Evolutionary conservation across 2,113 vertebrate species (phyloP).

Genomic region (Pavo muticus): DNA sequence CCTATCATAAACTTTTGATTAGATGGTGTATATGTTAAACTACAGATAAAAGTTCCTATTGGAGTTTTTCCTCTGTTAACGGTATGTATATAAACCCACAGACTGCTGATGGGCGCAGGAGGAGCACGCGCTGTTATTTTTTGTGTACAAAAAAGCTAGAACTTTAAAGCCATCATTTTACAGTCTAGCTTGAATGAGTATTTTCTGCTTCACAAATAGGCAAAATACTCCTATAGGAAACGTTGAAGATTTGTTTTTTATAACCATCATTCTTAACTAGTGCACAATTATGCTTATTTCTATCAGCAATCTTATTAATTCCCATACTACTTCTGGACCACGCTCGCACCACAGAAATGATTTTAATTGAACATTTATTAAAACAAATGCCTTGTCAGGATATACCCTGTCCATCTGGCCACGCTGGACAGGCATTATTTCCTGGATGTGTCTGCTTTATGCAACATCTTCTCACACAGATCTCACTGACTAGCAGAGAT

Average conservation of each 20-base stretch:
- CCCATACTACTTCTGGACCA: constrained; percentile 46
- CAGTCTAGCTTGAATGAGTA: background rate
- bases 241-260: rapidly evolving
- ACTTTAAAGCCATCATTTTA: background rate
- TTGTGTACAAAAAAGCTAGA: background rate
- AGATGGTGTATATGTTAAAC: background rate
- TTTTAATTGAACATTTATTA: constrained; percentile 64
- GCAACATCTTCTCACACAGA: constrained; percentile 22
- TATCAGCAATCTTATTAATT: constrained; percentile 44
- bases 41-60: background rate
- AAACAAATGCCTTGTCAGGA: constrained; percentile 68
- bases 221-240: background rate
- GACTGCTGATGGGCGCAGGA: background rate
- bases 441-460: constrained; percentile 64
- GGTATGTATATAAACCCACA: background rate
- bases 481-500: constrained; percentile 22
- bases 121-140: background rate
- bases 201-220: background rate
- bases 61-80: background rate
- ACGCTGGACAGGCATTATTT: constrained; percentile 56
- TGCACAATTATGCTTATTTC: background rate
- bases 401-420: constrained; percentile 58
- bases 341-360: constrained; percentile 33
- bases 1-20: background rate
- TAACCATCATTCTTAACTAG: background rate